Evolutionary conservation across 2,888 invertebrate genomes (phyloP).

Genomic region (Pycnomerus fuliginosus): DNA sequence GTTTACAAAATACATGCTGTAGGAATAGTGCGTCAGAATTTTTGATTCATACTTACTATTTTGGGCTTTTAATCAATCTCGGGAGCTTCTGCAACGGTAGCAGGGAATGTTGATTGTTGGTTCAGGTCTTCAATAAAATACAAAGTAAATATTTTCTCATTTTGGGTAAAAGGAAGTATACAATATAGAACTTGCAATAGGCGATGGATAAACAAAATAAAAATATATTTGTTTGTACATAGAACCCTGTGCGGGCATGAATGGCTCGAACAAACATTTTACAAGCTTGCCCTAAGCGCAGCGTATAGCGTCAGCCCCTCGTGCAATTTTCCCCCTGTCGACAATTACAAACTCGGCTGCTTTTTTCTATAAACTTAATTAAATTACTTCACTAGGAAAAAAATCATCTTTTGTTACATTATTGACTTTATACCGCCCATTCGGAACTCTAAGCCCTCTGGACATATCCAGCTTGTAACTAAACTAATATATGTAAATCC

Average conservation of each 20-base stretch:
- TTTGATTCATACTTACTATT: too few species aligned
- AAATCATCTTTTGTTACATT: slow-evolving; percentile 2
- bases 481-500: slow-evolving; percentile 37
- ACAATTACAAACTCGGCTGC: neutral
- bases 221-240: slow-evolving; percentile 23
- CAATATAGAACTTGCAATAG: slow-evolving; percentile 21
- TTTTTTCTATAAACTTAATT: slow-evolving; percentile 7
- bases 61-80: too few species aligned
- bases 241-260: slow-evolving; percentile 16
- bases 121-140: slow-evolving; percentile 25
- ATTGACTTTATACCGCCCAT: too few species aligned
- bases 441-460: slow-evolving; percentile 1
- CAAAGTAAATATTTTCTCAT: slow-evolving; percentile 26
- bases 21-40: too few species aligned
- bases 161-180: slow-evolving; percentile 22
- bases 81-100: too few species aligned
- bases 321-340: neutral
- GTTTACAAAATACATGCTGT: too few species aligned
- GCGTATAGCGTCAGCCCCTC: slow-evolving; percentile 15
- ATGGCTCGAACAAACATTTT: slow-evolving; percentile 19
- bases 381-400: slow-evolving; percentile 2
- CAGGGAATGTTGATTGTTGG: slow-evolving; percentile 13
- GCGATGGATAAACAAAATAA: slow-evolving; percentile 23
- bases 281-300: slow-evolving; percentile 1
- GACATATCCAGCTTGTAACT: slow-evolving; percentile 5